Evolutionary conservation across 2,888 invertebrate species (phyloP).

Genomic region (Ceratothoa steindachneri): DNA sequence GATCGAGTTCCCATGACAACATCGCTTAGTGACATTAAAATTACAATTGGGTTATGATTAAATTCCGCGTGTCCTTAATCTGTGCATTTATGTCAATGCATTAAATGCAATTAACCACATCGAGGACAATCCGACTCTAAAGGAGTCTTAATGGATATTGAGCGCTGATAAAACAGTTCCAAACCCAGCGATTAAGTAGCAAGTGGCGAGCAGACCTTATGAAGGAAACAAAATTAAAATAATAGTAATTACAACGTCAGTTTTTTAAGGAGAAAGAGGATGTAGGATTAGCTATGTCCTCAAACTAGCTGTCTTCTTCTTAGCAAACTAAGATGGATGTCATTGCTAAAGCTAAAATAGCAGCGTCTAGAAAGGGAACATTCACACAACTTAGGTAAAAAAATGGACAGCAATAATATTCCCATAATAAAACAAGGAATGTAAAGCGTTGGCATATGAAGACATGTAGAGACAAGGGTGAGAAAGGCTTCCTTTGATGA

Average conservation of each 20-base stretch:
- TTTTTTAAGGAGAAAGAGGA: too few relatives aligned
- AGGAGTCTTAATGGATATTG: too few relatives aligned
- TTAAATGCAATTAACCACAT: too few relatives aligned
- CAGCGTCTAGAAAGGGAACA: conserved; percentile 2
- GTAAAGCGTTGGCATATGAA: background rate
- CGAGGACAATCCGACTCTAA: too few relatives aligned
- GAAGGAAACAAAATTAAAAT: background rate
- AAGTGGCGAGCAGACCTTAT: background rate
- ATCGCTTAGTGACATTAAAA: too few relatives aligned
- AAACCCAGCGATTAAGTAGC: background rate
- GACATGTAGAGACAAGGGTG: background rate
- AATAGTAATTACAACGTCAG: background rate
- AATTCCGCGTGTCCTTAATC: too few relatives aligned
- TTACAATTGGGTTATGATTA: too few relatives aligned
- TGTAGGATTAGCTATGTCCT: too few relatives aligned
- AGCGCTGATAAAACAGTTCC: background rate
- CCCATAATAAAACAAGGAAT: background rate
- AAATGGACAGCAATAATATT: conserved; percentile 2
- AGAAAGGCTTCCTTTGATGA: background rate
- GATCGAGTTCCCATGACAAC: background rate
- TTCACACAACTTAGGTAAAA: background rate
- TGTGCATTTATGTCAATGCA: too few relatives aligned
- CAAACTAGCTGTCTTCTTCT: too few relatives aligned
- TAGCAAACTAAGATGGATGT: too few relatives aligned
- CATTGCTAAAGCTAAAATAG: background rate